Base-by-base conservation (phyloP, 2,113 vertebrate species). In the Pundamilia nyererei region DNA sequence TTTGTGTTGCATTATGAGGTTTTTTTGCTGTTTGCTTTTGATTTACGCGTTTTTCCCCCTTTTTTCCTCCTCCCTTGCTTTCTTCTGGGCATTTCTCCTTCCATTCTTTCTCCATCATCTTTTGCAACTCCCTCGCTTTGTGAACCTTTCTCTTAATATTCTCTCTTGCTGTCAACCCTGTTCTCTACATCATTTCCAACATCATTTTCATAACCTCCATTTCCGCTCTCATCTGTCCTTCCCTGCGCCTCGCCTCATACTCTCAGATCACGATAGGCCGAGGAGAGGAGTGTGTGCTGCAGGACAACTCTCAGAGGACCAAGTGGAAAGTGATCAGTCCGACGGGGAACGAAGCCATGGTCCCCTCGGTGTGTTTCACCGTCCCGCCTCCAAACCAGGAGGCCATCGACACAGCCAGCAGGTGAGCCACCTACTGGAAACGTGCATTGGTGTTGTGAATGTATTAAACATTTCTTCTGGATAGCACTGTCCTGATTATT, bases 271-370 rank as follows among this genome's bases (percentile, higher is more conserved):
- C 98, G 3, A 97, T 99, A 92, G 96, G 94, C 86, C 97, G 96
- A 92, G 98, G 98, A 1, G 99, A 99, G 3, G 99, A 99, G 94
- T 99, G 99, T 24, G 99, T 99, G 40, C 94, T 99, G 89, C 97
- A 99, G 96, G 99, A 99, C 95, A 99, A 99, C 91, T 97, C 98
- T 12, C 98, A 99, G 94, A 95, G 98, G 89, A 99, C 98, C 89
- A 99, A 99, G 86, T 99, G 99, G 99, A 99, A 99, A 91, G 98
- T 99, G 94, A 99, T 99, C 96, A 99, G 98, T 87, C 97, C 99
- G 15, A 98, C 97, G 0, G 99, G 99, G 38, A 99, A 99, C 1
- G 98, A 99, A 92, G 99, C 99, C 79, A 99, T 99, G 98, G 98
- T 99, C 35, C 99, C 99, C 0, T 99, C 99, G 0, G 98, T 99